Evolutionary conservation across 2,113 vertebrate genomes (phyloP).

Genomic region (Grus americana): DNA sequence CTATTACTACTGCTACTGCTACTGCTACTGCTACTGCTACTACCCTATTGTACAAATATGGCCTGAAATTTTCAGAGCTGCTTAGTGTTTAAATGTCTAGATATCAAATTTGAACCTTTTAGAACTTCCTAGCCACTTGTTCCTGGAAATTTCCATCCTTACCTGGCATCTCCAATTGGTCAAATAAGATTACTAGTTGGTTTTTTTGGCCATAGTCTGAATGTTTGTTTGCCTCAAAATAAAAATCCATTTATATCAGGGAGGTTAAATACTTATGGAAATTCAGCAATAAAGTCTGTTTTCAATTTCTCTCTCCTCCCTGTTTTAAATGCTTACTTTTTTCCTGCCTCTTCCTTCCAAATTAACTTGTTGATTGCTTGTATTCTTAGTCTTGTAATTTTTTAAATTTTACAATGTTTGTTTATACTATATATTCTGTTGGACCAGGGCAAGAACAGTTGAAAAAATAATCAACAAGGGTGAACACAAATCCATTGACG

Average conservation of each 20-base stretch:
- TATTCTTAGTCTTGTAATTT: not conserved
- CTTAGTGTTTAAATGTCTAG: not conserved
- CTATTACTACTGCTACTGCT: too few species aligned
- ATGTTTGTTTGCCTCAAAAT: not conserved
- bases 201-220: not conserved
- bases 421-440: not conserved
- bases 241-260: not conserved
- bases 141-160: not conserved
- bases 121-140: not conserved
- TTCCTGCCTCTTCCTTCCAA: not conserved
- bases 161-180: not conserved
- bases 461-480: not conserved
- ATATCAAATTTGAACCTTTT: not conserved
- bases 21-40: too few species aligned
- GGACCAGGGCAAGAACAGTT: not conserved
- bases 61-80: not conserved
- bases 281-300: not conserved
- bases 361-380: not conserved
- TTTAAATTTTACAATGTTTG: not conserved
- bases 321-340: not conserved
- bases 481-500: rapidly evolving
- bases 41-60: not conserved
- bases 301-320: not conserved
- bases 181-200: not conserved
- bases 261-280: not conserved